These are phyloP conservation scores for Aradus depressus DNA, from an alignment of 2,888 invertebrate species.

Conservation along the genomic window DNA sequence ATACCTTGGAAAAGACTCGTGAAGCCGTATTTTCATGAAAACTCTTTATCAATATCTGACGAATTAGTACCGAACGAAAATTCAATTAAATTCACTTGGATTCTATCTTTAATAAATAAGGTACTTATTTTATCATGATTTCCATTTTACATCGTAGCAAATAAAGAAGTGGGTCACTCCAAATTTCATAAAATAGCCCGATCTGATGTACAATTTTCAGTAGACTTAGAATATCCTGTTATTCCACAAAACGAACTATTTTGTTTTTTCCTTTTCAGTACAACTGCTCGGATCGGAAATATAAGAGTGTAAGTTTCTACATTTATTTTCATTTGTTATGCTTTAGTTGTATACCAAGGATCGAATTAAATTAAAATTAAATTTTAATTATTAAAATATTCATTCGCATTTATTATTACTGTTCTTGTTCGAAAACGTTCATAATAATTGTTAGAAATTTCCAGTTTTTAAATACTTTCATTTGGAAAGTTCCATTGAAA, in stretches of 20 bases:
- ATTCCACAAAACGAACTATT: neutral
- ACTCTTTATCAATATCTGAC: constrained; percentile 57
- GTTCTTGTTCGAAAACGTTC: no score
- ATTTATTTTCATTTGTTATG: no score
- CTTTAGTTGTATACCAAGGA: no score
- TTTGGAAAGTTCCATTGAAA: no score
- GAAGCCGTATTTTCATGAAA: constrained; percentile 61
- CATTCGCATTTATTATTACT: no score
- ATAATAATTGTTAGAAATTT: no score
- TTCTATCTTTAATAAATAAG: constrained; percentile 63
- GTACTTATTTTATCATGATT: constrained; percentile 36
- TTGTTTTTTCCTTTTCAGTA: neutral
- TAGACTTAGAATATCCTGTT: neutral
- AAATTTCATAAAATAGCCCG: neutral
- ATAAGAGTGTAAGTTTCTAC: neutral
- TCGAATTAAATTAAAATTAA: no score
- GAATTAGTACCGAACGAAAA: constrained; percentile 86
- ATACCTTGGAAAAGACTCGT: constrained; percentile 76
- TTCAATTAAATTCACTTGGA: constrained; percentile 67
- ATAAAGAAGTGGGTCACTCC: neutral
- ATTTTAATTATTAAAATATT: no score
- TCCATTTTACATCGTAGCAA: neutral
- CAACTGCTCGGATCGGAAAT: neutral
- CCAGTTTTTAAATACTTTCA: no score
- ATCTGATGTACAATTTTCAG: no score